phyloP scores from a whole-genome alignment of 2,113 vertebrate genomes.

The Misgurnus mizolepis region DNA sequence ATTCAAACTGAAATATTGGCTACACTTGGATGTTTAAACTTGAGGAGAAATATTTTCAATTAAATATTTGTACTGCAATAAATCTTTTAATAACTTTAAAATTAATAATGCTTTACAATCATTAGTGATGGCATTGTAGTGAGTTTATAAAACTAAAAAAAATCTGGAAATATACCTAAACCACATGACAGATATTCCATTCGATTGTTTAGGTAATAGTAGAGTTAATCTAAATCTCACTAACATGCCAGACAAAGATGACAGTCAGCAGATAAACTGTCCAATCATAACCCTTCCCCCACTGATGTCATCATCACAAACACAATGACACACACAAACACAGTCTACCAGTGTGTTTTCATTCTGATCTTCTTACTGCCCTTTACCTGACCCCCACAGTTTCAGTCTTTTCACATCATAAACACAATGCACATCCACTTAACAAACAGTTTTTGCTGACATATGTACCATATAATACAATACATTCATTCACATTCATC shows the following conservation, averaged over 20 bases:
- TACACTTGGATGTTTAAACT: too few species aligned
- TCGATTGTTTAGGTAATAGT: neutral
- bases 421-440: neutral
- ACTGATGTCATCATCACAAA: constrained; percentile 4
- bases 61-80: too few species aligned
- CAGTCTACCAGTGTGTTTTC: neutral
- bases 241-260: neutral
- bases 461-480: neutral
- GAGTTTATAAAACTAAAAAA: too few species aligned
- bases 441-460: constrained; percentile 16
- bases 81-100: too few species aligned
- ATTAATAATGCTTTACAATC: too few species aligned
- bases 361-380: neutral
- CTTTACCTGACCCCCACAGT: neutral
- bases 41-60: too few species aligned
- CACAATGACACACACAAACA: constrained; percentile 1
- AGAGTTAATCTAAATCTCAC: constrained; percentile 4
- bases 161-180: too few species aligned
- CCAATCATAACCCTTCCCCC: neutral
- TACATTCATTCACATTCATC: neutral
- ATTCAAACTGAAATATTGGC: too few species aligned
- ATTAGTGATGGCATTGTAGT: too few species aligned
- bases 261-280: neutral
- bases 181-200: too few species aligned
- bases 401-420: neutral